A percentile compares a stretch with the other conserved stretches of the same genome.
These are phyloP conservation scores for Orycteropus afer DNA, from an alignment of 2,113 vertebrate species.

Conservation along the genomic window DNA sequence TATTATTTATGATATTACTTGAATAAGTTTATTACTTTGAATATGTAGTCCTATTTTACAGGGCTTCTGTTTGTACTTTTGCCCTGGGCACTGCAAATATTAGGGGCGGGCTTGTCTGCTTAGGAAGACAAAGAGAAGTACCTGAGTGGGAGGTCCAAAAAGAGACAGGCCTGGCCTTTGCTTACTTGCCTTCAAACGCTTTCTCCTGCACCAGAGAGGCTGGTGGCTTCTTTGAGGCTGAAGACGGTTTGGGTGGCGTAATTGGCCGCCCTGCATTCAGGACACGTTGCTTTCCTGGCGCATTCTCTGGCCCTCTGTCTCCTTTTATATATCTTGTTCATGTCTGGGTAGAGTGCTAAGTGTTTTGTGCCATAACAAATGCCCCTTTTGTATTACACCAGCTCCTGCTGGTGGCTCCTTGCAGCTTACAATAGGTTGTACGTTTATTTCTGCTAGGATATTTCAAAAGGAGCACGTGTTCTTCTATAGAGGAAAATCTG, in stretches of 20 bases:
- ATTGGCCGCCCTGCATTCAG: conserved; percentile 28
- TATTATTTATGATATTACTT: background rate
- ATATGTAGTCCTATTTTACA: background rate
- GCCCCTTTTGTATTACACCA: conserved; percentile 65
- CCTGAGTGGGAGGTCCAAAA: background rate
- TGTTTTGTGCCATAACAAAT: conserved; percentile 68
- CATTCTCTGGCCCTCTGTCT: background rate
- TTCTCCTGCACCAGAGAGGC: background rate
- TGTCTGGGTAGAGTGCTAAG: conserved; percentile 69
- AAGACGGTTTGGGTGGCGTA: background rate
- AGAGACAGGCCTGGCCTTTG: background rate
- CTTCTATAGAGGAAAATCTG: conserved; percentile 61
- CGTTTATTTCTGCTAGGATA: conserved; percentile 62
- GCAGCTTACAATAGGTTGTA: conserved; percentile 53
- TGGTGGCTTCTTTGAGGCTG: background rate
- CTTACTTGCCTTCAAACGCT: background rate
- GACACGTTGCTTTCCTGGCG: background rate
- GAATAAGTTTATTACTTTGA: background rate
- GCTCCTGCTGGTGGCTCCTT: conserved; percentile 68
- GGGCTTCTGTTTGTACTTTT: background rate
- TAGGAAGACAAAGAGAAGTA: background rate
- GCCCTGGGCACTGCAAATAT: background rate
- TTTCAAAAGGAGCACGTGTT: conserved; percentile 63
- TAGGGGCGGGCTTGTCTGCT: background rate
- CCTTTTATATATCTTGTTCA: conserved; percentile 72